Base-by-base conservation (phyloP, 2,888 invertebrate genomes). In the Diplazon laetatorius region DNA sequence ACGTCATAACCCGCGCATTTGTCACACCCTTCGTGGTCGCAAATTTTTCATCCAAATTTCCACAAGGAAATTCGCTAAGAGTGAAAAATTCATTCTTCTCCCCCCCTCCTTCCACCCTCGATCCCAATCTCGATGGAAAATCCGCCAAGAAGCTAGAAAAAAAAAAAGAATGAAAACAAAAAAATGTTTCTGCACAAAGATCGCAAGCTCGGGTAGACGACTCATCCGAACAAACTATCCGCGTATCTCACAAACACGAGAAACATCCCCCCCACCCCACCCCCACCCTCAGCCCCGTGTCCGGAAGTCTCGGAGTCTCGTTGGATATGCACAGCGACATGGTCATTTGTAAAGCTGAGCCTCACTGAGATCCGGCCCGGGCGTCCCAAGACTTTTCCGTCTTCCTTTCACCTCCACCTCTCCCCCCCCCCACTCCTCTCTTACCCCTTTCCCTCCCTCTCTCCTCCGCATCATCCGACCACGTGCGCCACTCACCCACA, bases 331-430 rank as follows among this genome's bases (percentile, higher is more conserved):
- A 88, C 86, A 87, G 84, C 85, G 75, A 83, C 83, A 78, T 80
- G 85, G 85, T 88, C 87, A 89, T 89, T 89, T 88, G 88, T 89
- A 88, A 87, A 85, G 82, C 81, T 87, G 86, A 88, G 84, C 87
- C 82, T 76, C 55, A 42, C 82, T 76, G 42, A 42, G 68, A 68
- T 66, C 55, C 66, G 71, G 81, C 83, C 82, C 80, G 81, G 73
- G 82, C 81, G 83, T 85, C 85, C 82, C 82, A 82, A 81, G 83
- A 84, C 81, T 80, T 84, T 85, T 84, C 82, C 83, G 81, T 85
- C 79, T 69, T 62, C 85, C 79, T 69, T 62, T 79, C 80, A 81
- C 30, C 25, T 25, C 14, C 14, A 8, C 14, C 16, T 14, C 55
- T 30, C 35, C 16, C 8, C 16, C 39, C 12, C 25, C 16, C 4